Evolutionary conservation across 2,797 vertebrate species (phyloP).

Genomic region (Agapornis canus): DNA sequence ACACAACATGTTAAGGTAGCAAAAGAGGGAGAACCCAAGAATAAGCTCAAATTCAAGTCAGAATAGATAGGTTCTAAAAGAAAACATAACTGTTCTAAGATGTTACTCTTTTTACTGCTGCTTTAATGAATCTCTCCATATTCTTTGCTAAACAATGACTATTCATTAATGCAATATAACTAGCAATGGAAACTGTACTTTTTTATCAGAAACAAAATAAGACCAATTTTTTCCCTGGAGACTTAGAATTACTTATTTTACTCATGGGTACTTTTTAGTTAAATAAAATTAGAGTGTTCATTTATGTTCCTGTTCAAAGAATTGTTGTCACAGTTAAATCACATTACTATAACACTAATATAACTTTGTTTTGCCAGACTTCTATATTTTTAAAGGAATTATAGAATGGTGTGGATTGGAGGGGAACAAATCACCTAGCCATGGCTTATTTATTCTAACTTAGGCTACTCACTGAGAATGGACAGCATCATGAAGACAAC

Average conservation of each 20-base stretch:
- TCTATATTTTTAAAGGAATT: not conserved
- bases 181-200: not conserved
- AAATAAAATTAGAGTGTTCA: not conserved
- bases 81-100: not conserved
- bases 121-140: not conserved
- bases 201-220: not conserved
- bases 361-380: not conserved
- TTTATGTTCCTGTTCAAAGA: not conserved
- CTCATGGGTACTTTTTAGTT: not conserved
- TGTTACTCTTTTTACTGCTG: not conserved
- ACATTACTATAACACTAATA: not conserved
- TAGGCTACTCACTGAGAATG: not conserved
- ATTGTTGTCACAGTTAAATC: not conserved
- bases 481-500: not conserved
- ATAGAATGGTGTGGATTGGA: not conserved
- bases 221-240: not conserved
- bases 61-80: not conserved
- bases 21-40: not conserved
- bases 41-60: rapidly evolving
- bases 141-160: not conserved
- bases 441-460: not conserved
- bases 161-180: not conserved
- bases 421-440: not conserved
- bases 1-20: not conserved
- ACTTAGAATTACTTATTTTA: not conserved